Conservation (phyloP, 2,888 invertebrate species). For the Adelognathus sp. region DNA sequence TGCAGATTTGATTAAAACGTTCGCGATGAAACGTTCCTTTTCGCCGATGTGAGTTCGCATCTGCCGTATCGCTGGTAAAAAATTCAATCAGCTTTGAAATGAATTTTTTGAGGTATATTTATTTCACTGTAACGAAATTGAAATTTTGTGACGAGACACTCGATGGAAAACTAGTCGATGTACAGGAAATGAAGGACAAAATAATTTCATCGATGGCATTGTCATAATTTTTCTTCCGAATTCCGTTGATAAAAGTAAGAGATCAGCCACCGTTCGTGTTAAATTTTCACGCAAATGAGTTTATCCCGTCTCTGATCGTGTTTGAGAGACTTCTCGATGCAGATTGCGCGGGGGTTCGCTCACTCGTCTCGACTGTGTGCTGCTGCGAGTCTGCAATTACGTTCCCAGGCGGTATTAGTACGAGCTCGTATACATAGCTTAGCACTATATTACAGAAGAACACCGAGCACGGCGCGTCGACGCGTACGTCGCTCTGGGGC, state of each 20-base stretch:
- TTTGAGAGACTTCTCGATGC: constrained; percentile 22
- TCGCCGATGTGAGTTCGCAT: not conserved
- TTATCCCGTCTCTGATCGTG: constrained; percentile 1
- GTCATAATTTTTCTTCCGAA: not conserved
- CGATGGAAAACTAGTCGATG: too few relatives aligned
- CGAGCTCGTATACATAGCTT: constrained; percentile 9
- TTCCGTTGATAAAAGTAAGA: not conserved
- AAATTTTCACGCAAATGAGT: not conserved
- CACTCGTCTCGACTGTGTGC: constrained; percentile 35
- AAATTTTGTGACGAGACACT: too few relatives aligned
- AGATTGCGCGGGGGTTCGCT: constrained; percentile 30
- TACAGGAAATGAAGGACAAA: too few relatives aligned
- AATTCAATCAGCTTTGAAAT: not conserved
- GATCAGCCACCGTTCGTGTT: not conserved
- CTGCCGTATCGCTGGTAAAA: not conserved
- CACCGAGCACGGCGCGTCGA: constrained; percentile 47
- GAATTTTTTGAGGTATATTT: too few relatives aligned
- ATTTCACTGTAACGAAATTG: too few relatives aligned
- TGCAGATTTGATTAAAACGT: not conserved
- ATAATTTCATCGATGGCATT: too few relatives aligned
- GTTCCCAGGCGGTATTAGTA: constrained; percentile 51
- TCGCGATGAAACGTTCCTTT: not conserved
- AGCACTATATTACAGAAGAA: constrained; percentile 45
- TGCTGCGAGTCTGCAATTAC: constrained; percentile 55
- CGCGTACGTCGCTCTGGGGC: constrained; percentile 43